phyloP scores from a whole-genome alignment of 2,113 vertebrate genomes.

The Anguilla rostrata region DNA sequence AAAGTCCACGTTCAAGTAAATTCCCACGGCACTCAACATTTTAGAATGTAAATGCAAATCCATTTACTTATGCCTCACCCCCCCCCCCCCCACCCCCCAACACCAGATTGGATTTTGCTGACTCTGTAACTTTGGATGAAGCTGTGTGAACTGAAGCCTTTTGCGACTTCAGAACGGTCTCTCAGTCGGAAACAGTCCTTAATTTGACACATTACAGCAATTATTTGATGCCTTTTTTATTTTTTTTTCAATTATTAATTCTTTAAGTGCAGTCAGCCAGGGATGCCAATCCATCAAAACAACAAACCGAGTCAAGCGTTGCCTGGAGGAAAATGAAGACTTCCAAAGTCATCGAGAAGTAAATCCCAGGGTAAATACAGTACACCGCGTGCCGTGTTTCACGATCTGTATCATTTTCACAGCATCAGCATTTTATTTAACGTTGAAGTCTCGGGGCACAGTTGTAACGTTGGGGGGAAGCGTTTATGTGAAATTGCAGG shows the following conservation, averaged over 20 bases:
- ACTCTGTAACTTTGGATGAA: slow-evolving; percentile 6
- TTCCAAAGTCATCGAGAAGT: slow-evolving; percentile 32
- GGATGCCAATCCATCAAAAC: slow-evolving; percentile 51
- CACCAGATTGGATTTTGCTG: slow-evolving; percentile 4
- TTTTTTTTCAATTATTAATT: slow-evolving; percentile 49
- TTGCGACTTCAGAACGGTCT: slow-evolving; percentile 35
- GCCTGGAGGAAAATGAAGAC: slow-evolving; percentile 35
- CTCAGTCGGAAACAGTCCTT: slow-evolving; percentile 36
- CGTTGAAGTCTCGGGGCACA: slow-evolving; percentile 29
- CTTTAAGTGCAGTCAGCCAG: slow-evolving; percentile 44
- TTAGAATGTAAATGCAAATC: slow-evolving; percentile 19
- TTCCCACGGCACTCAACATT: background rate
- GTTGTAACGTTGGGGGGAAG: slow-evolving; percentile 37
- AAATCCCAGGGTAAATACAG: slow-evolving; percentile 39
- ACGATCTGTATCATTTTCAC: slow-evolving; percentile 21
- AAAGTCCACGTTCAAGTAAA: background rate
- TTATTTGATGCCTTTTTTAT: slow-evolving; percentile 51
- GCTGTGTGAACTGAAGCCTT: slow-evolving; percentile 19
- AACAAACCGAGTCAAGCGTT: slow-evolving; percentile 33
- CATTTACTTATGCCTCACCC: background rate
- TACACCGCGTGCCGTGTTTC: slow-evolving; percentile 22
- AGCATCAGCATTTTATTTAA: slow-evolving; percentile 44
- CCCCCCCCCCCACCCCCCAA: no score
- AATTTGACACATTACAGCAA: slow-evolving; percentile 52
- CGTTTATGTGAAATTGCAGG: slow-evolving; percentile 46